Conservation (phyloP, 2,113 vertebrate species). For the Solenodon paradoxus region DNA sequence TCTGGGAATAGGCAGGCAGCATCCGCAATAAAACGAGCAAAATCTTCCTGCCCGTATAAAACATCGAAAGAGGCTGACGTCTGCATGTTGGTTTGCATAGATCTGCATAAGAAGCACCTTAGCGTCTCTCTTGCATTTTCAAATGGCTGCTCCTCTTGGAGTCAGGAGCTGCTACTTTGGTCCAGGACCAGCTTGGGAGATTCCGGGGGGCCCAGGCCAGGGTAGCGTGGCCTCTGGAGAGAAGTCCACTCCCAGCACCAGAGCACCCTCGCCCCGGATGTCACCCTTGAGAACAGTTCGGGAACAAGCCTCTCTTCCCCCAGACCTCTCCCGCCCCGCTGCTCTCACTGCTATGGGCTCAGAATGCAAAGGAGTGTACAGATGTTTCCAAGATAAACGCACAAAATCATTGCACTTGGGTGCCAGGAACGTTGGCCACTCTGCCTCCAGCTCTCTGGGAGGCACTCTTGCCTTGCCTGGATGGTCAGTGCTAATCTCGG, state of each 20-base stretch:
- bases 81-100: background rate
- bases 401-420: accelerated
- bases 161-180: background rate
- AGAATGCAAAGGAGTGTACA: background rate
- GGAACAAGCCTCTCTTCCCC: background rate
- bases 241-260: background rate
- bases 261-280: no score
- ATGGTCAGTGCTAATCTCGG: background rate
- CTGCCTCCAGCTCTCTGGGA: no score
- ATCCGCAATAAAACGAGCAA: background rate
- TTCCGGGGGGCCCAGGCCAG: background rate
- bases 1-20: background rate
- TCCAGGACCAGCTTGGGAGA: background rate
- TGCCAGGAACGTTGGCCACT: background rate
- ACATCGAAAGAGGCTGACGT: background rate
- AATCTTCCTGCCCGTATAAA: background rate
- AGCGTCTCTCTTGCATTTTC: background rate
- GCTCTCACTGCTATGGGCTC: background rate
- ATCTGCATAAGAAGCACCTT: constrained; percentile 15
- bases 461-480: no score
- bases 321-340: background rate
- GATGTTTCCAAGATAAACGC: background rate
- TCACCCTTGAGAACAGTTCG: background rate
- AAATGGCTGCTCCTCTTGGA: background rate
- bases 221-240: background rate